Base-by-base conservation (phyloP, 2,888 invertebrate species). In the Volucella zonaria region DNA sequence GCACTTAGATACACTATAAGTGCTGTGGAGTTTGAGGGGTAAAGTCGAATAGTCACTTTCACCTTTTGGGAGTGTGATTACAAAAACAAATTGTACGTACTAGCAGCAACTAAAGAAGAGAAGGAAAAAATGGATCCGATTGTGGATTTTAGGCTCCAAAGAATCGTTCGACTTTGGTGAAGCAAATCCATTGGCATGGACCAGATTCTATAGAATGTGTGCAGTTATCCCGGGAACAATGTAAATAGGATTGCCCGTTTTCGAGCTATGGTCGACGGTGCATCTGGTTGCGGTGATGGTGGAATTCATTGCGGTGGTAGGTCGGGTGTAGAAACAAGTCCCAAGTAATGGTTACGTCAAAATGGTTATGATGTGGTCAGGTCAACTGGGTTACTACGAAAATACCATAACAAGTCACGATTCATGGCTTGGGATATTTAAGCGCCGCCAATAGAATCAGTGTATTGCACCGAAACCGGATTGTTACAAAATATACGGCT, bases 41-140 rank as follows among this genome's bases (percentile, higher is more conserved):
- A 61, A 49, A 52, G 14, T 18, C 49, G 54, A 62, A 18, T 77
- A 73, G 71, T 77, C 77, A 82, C 77, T 82, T 82, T 82, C 82
- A 82, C 82, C 67, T 77, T 67, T 77, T 73, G 11, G 45, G 42
- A 54, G 54, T 14, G 49, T 18, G n/a, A 23, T 54, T 52, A 14
- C 43, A 54, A 31, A 31, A 31, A 31, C 31, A 31, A 31, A 31
- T 31, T 31, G 4, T 6, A 31, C 31, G 8, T 1, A 3, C 8
- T 14, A 14, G 14, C 43, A n/a, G 14, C 15, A 42, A 38, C 15
- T 18, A 14, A 43, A 18, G 0, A 42, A 14, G 23, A 12, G 11
- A 42, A 51, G 11, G 47, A 61, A 61, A 52, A 61, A 51, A 59
- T 68, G 15, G 15, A 59, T 51, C 23, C 40, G n/a, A 49, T 54